Conservation (phyloP, 2,797 vertebrate genomes). For the Falco columbarius region DNA sequence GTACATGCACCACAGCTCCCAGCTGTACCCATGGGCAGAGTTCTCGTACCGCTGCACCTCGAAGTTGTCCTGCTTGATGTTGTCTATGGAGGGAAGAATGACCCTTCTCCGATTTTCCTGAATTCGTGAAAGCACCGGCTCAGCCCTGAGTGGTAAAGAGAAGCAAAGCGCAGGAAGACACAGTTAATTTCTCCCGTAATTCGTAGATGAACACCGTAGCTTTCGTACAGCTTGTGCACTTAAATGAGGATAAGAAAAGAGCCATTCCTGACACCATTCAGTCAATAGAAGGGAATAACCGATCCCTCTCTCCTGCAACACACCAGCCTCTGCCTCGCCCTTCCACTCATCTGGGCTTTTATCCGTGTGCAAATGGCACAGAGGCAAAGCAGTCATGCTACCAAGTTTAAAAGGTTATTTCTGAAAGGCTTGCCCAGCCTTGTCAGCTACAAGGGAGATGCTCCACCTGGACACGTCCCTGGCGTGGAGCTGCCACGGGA, state of each 20-base stretch:
- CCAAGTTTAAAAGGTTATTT: neutral
- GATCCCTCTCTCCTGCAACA: neutral
- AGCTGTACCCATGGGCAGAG: constrained; percentile 95
- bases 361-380: accelerated
- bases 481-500: accelerated
- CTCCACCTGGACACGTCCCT: neutral
- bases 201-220: neutral
- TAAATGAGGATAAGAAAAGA: neutral
- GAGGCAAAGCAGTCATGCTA: neutral
- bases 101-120: constrained; percentile 92
- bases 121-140: constrained; percentile 92
- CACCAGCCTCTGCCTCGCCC: neutral
- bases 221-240: neutral
- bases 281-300: neutral
- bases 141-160: constrained; percentile 82
- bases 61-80: constrained; percentile 95
- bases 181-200: neutral
- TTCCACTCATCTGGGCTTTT: neutral
- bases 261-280: neutral
- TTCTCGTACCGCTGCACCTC: constrained; percentile 95
- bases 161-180: neutral
- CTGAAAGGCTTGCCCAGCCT: neutral
- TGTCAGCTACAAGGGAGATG: neutral
- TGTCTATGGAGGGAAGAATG: constrained; percentile 95
- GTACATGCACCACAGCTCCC: constrained; percentile 99